These are phyloP conservation scores for Pachydiplax longipennis DNA, from an alignment of 2,888 invertebrate species.

Conservation along the genomic window DNA sequence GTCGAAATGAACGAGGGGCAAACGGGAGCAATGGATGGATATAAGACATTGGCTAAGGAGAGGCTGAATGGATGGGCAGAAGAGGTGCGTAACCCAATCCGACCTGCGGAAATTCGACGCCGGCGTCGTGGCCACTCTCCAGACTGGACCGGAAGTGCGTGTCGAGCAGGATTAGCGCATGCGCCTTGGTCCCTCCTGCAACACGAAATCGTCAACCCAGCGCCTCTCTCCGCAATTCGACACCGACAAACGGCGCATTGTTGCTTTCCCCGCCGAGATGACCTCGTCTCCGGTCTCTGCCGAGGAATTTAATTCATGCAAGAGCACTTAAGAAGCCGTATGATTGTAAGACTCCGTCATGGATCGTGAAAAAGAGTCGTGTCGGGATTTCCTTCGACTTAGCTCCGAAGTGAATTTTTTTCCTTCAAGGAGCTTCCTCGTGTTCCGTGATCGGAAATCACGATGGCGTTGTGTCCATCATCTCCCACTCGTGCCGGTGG, in stretches of 20 bases:
- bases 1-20: not conserved
- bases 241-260: not conserved
- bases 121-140: slow-evolving; percentile 7
- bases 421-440: too few species aligned
- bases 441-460: too few species aligned
- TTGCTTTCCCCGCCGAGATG: not conserved
- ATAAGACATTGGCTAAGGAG: not conserved
- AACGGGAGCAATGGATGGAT: not conserved
- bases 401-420: too few species aligned
- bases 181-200: not conserved
- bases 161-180: slow-evolving; percentile 23
- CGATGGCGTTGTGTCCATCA: too few species aligned
- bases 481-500: too few species aligned
- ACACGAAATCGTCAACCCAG: not conserved
- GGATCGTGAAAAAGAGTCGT: too few species aligned
- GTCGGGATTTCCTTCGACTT: too few species aligned
- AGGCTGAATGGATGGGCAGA: not conserved
- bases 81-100: slow-evolving; percentile 22
- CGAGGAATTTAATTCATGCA: too few species aligned
- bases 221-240: not conserved
- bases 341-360: too few species aligned
- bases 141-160: slow-evolving; percentile 37
- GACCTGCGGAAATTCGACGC: slow-evolving; percentile 28
- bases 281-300: not conserved
- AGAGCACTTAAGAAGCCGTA: too few species aligned